Evolutionary conservation across 2,888 invertebrate species (phyloP).

Genomic region (Cenopis cana): DNA sequence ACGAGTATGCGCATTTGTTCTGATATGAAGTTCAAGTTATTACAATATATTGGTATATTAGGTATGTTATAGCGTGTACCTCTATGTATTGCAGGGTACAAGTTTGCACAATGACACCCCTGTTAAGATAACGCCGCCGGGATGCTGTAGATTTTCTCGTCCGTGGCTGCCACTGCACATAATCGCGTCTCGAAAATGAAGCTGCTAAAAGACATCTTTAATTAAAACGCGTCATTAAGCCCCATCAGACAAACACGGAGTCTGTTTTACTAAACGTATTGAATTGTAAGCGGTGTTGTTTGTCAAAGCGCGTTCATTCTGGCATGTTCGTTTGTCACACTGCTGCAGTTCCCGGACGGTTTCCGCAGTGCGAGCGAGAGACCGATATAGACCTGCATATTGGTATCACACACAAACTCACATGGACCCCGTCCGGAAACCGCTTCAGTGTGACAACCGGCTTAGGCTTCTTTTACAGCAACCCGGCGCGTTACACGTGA

Average conservation of each 20-base stretch:
- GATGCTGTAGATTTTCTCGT: conserved; percentile 22
- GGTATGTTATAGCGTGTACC: background rate
- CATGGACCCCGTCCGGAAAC: no score
- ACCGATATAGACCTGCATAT: no score
- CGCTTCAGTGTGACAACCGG: no score
- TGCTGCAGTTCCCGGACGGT: no score
- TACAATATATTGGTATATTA: background rate
- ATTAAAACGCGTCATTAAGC: conserved; percentile 16
- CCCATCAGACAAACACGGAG: conserved; percentile 11
- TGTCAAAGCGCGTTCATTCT: background rate
- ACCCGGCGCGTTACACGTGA: no score
- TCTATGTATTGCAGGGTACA: background rate
- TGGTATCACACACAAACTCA: no score
- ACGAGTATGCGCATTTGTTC: background rate
- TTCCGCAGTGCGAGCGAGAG: no score
- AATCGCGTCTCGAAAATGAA: conserved; percentile 49
- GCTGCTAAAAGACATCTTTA: conserved; percentile 11
- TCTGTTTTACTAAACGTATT: background rate
- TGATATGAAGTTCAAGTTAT: background rate
- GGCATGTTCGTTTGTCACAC: no score
- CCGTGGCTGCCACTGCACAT: conserved; percentile 47
- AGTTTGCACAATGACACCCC: background rate
- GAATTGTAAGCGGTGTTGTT: background rate
- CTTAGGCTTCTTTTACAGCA: no score
- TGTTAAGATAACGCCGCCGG: conserved; percentile 8